Percentiles rank a stretch among this genome's conserved stretches.
Evolutionary conservation across 2,797 vertebrate genomes (phyloP).

Genomic region (Tapirus indicus): DNA sequence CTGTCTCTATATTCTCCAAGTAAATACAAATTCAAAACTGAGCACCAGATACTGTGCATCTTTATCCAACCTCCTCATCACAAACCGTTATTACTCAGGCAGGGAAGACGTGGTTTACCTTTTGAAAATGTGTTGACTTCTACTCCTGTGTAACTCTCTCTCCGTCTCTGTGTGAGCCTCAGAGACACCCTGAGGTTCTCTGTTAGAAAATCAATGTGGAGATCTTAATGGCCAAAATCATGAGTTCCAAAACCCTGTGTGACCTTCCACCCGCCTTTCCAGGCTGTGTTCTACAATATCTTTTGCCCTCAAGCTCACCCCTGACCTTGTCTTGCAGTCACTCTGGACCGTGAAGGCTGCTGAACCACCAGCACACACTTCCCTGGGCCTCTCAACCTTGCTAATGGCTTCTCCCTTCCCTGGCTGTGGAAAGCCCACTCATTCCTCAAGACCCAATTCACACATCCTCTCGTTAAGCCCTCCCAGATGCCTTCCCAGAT

Average conservation of each 20-base stretch:
- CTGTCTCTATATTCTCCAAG: not conserved
- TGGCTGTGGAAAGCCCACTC: not conserved
- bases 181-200: not conserved
- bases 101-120: not conserved
- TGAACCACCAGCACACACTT: not conserved
- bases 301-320: not conserved
- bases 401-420: not conserved
- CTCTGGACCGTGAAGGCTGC: not conserved
- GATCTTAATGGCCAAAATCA: not conserved
- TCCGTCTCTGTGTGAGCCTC: not conserved
- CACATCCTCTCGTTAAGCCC: not conserved
- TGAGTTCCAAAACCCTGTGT: not conserved
- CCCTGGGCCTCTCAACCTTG: not conserved
- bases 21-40: not conserved
- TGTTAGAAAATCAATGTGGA: not conserved
- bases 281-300: not conserved
- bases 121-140: not conserved
- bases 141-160: not conserved
- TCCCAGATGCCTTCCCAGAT: not conserved
- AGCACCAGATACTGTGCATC: not conserved
- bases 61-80: not conserved
- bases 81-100: fast-evolving
- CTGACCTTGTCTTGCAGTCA: not conserved
- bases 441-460: not conserved
- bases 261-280: not conserved